These are phyloP conservation scores for Spongia lamella DNA, from an alignment of 37 sponge, comb jelly and placozoan genomes.

Conservation along the genomic window DNA sequence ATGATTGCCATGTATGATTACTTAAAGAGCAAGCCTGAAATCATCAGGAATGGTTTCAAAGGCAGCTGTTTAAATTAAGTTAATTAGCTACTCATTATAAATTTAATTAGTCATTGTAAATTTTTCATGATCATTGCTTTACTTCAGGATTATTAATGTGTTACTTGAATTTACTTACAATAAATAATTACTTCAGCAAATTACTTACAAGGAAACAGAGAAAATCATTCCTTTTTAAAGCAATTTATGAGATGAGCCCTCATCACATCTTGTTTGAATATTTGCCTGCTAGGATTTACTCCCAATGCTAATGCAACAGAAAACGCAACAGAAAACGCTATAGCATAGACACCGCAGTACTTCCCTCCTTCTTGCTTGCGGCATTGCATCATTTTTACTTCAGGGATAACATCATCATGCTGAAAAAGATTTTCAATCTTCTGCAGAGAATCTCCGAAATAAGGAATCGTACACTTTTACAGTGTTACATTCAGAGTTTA, in stretches of 20 bases:
- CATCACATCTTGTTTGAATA: constrained; percentile 35
- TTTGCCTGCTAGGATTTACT: neutral
- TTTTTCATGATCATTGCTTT: too few relatives aligned
- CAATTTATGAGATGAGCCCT: constrained; percentile 29
- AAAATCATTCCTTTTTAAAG: constrained; percentile 30
- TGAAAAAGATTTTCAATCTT: constrained; percentile 24
- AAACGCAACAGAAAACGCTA: constrained; percentile 43
- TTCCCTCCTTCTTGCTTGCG: constrained; percentile 34
- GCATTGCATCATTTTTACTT: too few relatives aligned
- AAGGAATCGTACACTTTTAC: constrained; percentile 38
- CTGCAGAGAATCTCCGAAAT: constrained; percentile 10
- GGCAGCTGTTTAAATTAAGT: too few relatives aligned
- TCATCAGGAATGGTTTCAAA: too few relatives aligned
- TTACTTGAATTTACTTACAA: too few relatives aligned
- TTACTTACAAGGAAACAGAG: too few relatives aligned
- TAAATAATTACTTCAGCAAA: too few relatives aligned
- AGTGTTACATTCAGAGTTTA: constrained; percentile 8
- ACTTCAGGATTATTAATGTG: too few relatives aligned
- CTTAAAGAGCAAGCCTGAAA: too few relatives aligned
- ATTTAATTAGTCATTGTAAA: too few relatives aligned
- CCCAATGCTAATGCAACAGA: constrained; percentile 32
- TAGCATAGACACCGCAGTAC: constrained; percentile 58
- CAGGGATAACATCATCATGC: neutral
- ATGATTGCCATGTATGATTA: too few relatives aligned
- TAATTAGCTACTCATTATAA: too few relatives aligned